These are phyloP conservation scores for Pachypsylla venusta DNA, from an alignment of 1,140 invertebrate genomes.

Conservation along the genomic window DNA sequence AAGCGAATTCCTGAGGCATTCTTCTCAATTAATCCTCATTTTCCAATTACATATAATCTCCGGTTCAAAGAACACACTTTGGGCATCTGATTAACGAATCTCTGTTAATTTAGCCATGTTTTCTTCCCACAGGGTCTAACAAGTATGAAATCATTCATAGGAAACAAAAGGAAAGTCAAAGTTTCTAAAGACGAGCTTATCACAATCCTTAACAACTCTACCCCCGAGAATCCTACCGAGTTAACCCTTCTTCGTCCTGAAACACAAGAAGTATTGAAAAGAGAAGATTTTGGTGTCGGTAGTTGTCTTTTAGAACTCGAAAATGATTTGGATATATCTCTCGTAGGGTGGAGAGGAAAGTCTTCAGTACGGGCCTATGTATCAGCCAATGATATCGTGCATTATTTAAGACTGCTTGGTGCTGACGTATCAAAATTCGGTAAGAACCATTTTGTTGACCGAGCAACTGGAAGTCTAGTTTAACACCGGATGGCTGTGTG, in stretches of 20 bases:
- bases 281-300: background rate
- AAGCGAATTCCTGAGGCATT: too few species aligned
- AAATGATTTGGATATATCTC: conserved; percentile 40
- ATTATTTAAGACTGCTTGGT: conserved; percentile 68
- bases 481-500: too few species aligned
- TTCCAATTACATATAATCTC: too few species aligned
- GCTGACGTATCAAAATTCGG: conserved; percentile 65
- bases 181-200: background rate
- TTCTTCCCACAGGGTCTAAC: background rate
- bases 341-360: conserved; percentile 84
- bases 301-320: conserved; percentile 12
- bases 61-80: too few species aligned
- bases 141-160: background rate
- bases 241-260: background rate
- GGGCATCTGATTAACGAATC: too few species aligned
- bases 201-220: background rate
- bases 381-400: conserved; percentile 60
- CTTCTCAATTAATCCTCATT: too few species aligned
- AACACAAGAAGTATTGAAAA: background rate
- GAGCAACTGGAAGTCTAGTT: too few species aligned
- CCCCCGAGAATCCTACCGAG: background rate
- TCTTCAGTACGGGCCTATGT: conserved; percentile 74
- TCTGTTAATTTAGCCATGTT: too few species aligned
- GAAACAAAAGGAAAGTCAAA: background rate
- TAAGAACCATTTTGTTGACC: too few species aligned